phyloP scores from a whole-genome alignment of 2,888 invertebrate genomes.

The Thalpophila matura region DNA sequence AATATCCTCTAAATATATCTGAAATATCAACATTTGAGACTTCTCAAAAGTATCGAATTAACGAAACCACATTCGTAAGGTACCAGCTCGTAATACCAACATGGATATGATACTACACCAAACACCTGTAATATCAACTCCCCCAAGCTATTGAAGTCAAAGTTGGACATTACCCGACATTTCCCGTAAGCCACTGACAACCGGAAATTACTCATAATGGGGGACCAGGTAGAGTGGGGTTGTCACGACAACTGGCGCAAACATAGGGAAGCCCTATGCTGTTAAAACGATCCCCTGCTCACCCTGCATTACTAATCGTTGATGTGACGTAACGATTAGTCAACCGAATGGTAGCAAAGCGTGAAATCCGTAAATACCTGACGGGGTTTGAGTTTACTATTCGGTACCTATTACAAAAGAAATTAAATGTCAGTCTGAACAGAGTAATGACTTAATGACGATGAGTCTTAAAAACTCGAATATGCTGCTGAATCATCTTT shows the following conservation, averaged over 20 bases:
- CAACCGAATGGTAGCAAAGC: conserved; percentile 44
- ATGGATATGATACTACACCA: conserved; percentile 26
- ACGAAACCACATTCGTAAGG: conserved; percentile 22
- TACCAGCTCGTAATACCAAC: neutral
- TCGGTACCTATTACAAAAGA: conserved; percentile 29
- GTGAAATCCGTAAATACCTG: conserved; percentile 43
- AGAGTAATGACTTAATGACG: conserved; percentile 30
- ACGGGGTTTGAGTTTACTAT: conserved; percentile 29
- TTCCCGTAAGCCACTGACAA: conserved; percentile 68
- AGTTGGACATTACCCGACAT: conserved; percentile 55
- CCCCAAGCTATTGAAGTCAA: conserved; percentile 62
- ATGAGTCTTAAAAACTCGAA: conserved; percentile 34
- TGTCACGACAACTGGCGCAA: conserved; percentile 83
- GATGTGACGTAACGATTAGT: conserved; percentile 65
- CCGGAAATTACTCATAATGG: conserved; percentile 83
- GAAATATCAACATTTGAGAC: conserved; percentile 15
- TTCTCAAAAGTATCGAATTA: conserved; percentile 31
- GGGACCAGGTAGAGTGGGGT: conserved; percentile 74
- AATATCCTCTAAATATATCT: neutral
- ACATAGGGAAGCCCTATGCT: conserved; percentile 82
- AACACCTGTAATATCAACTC: conserved; percentile 36
- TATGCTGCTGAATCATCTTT: conserved; percentile 28
- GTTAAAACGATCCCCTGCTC: conserved; percentile 42
- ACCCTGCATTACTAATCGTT: conserved; percentile 49
- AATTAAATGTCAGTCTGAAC: conserved; percentile 3